phyloP scores from a whole-genome alignment of 1,140 invertebrate species.

The Dryas iulia region DNA sequence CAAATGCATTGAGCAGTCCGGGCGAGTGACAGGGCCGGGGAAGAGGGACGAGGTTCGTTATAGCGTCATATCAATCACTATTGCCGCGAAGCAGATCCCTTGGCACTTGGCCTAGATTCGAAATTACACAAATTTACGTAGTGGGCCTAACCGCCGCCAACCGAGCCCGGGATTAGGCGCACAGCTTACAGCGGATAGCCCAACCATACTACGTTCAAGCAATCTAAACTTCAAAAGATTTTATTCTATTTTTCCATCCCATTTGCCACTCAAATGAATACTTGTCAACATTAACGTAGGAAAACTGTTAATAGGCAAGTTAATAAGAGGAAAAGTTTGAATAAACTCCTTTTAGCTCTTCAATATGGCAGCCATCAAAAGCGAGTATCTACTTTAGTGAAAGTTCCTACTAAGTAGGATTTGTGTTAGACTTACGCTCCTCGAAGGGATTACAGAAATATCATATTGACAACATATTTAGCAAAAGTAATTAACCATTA shows the following conservation, averaged over 20 bases:
- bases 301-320: conserved; percentile 73
- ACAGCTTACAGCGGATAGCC: conserved; percentile 65
- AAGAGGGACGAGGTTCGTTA: conserved; percentile 52
- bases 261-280: conserved; percentile 41
- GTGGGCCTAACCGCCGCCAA: conserved; percentile 66
- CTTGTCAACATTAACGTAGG: conserved; percentile 43
- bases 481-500: conserved; percentile 39
- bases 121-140: conserved; percentile 79
- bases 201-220: conserved; percentile 65
- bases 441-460: conserved; percentile 50
- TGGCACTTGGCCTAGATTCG: conserved; percentile 77
- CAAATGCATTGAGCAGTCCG: conserved; percentile 59
- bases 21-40: conserved; percentile 48
- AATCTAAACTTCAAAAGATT: conserved; percentile 45
- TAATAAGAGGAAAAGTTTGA: conserved; percentile 75
- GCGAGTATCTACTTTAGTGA: conserved; percentile 69
- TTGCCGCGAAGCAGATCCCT: conserved; percentile 72
- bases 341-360: conserved; percentile 66
- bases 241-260: conserved; percentile 39
- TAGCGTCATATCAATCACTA: conserved; percentile 77
- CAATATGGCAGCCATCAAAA: conserved; percentile 72
- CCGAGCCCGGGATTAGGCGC: conserved; percentile 63
- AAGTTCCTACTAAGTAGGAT: conserved; percentile 77
- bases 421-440: conserved; percentile 64
- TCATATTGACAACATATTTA: conserved; percentile 55